Evolutionary conservation across 2,113 vertebrate genomes (phyloP).

Genomic region (Tapirus terrestris): DNA sequence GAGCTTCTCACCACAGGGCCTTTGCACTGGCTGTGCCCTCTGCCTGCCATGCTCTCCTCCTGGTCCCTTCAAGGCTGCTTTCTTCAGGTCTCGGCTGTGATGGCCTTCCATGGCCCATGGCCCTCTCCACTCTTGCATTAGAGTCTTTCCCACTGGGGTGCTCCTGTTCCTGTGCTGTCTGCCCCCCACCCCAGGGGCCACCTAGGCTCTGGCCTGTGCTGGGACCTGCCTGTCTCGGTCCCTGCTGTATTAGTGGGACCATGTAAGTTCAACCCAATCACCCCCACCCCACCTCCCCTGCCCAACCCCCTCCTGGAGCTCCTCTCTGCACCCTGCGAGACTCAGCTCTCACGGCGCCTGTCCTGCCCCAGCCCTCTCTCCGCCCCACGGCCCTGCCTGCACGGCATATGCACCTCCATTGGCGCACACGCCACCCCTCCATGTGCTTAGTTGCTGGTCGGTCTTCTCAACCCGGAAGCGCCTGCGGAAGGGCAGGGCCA

Average conservation of each 20-base stretch:
- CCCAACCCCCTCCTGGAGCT: too few species aligned
- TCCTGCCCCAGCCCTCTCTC: neutral
- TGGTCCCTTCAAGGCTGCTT: too few species aligned
- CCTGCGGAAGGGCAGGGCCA: neutral
- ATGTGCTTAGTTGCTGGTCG: accelerated
- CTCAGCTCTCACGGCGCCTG: accelerated
- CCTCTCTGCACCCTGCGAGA: accelerated
- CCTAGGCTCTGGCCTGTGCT: too few species aligned
- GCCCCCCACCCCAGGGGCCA: neutral
- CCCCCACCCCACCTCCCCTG: neutral
- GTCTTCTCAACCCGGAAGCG: neutral
- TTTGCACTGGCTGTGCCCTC: accelerated
- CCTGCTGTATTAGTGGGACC: neutral
- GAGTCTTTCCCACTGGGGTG: too few species aligned
- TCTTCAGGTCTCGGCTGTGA: neutral
- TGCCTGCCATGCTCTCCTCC: neutral
- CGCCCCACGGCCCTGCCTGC: too few species aligned
- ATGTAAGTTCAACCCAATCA: neutral
- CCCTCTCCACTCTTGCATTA: neutral
- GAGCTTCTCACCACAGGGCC: neutral
- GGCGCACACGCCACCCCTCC: accelerated
- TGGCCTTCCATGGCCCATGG: accelerated
- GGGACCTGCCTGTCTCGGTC: neutral
- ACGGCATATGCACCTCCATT: neutral
- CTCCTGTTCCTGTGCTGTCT: neutral